Base-by-base conservation (phyloP, 1,140 invertebrate genomes). In the Camponotus floridanus region DNA sequence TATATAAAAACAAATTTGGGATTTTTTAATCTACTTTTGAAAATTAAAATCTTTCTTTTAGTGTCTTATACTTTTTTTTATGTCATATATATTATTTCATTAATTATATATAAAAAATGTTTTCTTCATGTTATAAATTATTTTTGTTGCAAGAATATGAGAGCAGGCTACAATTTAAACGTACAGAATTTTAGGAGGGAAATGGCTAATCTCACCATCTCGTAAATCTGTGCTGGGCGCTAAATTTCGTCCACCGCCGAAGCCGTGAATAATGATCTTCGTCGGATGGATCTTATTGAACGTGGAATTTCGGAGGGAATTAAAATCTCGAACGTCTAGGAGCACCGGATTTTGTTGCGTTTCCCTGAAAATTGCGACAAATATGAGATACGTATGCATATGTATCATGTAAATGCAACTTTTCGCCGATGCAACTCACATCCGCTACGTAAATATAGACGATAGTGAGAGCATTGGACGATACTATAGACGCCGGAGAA, bases 261-360 rank as follows among this genome's bases (percentile, higher is more conserved):
- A 98, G 18, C 98, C 98, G 91, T 98, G 97, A 18, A 98, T 97
- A 15, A 98, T 96, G 8, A 98, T 96, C 95, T 98, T 98, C 0
- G 97, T 97, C 0, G 97, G 97, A 94, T 98, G 96, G 0, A 95
- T 96, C 0, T 96, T 95, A 93, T 98, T 97, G 91, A 98, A 98
- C 84, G 96, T 96, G 0, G 97, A 97, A 48, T 96, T 95, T 83
- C 96, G 96, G 21, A 98, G 92, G 0, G 97, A 97, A 42, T 97
- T 96, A 51, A 96, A 95, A 84, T 97, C 96, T 7, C 96, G 95
- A 1, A 97, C 97, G 91, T 98, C 96, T 64, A 98, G 88, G 5
- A 97, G 94, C 76, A 97, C 96, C 5, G 97, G 97, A 91, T 96
- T 95, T 87, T 97, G 95, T 95, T 98, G 97, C 0, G 97, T 98